phyloP scores from a whole-genome alignment of 1,140 invertebrate genomes.

The Cyphomyrmex costatus region DNA sequence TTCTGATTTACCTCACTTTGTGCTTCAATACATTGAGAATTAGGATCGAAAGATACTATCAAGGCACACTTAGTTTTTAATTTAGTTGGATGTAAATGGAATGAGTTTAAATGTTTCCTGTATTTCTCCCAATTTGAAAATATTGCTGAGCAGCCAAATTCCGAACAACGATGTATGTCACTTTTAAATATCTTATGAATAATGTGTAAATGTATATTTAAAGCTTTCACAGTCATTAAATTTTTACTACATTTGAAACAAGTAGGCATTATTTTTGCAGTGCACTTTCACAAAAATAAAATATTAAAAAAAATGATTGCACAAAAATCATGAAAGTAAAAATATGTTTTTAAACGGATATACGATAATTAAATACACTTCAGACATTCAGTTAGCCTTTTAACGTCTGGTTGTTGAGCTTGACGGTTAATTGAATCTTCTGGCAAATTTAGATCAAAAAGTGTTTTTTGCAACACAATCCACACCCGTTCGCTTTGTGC shows the following conservation, averaged over 20 bases:
- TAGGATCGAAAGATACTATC: background rate
- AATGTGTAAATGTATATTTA: conserved; percentile 22
- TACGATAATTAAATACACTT: background rate
- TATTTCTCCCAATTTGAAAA: conserved; percentile 33
- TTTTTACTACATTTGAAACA: conserved; percentile 18
- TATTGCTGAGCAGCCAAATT: conserved; percentile 1
- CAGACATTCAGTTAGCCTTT: conserved; percentile 39
- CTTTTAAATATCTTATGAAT: conserved; percentile 11
- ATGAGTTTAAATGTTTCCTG: conserved; percentile 10
- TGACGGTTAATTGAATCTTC: conserved; percentile 9
- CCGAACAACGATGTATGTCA: conserved; percentile 12
- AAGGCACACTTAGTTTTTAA: conserved; percentile 11
- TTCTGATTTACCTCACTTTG: background rate
- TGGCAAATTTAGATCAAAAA: conserved; percentile 39
- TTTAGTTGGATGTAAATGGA: conserved; percentile 1
- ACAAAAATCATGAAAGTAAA: conserved; percentile 1
- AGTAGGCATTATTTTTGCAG: background rate
- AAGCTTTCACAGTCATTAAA: background rate
- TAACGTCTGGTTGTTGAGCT: conserved; percentile 25
- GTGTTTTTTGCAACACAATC: conserved; percentile 44
- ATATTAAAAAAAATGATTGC: conserved; percentile 12
- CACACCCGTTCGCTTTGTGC: conserved; percentile 39
- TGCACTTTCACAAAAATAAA: background rate
- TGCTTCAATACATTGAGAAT: background rate
- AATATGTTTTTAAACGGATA: background rate